Base-by-base conservation (phyloP, 2,113 vertebrate genomes). In the Isichthys henryi region DNA sequence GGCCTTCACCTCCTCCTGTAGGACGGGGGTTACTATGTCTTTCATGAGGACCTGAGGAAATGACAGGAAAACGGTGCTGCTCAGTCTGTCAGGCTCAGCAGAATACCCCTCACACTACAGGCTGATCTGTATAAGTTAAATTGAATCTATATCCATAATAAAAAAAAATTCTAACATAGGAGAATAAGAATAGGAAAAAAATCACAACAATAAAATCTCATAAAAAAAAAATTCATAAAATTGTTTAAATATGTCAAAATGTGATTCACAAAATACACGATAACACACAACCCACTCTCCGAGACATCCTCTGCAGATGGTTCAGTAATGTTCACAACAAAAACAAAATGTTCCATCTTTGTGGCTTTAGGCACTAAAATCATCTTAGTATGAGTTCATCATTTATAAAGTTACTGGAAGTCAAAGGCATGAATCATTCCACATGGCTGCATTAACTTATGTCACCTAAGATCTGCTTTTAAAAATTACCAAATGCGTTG, bases 1-100 rank as follows among this genome's bases (percentile, higher is more conserved):
- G 83, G 96, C 92, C 96, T 99, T 99, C 90, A 99, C 98, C 90
- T 99, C 98, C 66, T 99, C 98, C 95, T 99, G 98, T 91, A 97
- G 97, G 90, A 97, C 97, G 0, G 97, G 97, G 88, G 98, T 99
- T 91, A 98, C 98, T 87, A 99, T 98, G 93, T 99, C 99, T 94
- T 98, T 99, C 99, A 99, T 99, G 93, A 99, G 96, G 94, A 99
- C 99, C 99, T 99, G 95, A 86, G n/a, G 31, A 43, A 19, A 35
- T 11, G 3, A 46, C 58, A 49, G 21, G 88, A n/a, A 35, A 93
- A 94, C 91, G 93, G 92, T 5, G 17, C 17, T 1, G 3, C 23
- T n/a, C 13, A 45, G 21, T 83, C 21, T 46, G 39, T 27, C 13
- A 17, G 31, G 4, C 10, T 50, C 27, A 19, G 27, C 11, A 52